Evolutionary conservation across 2,797 vertebrate species (phyloP).

Genomic region (Petrocephalus schoutedeni): DNA sequence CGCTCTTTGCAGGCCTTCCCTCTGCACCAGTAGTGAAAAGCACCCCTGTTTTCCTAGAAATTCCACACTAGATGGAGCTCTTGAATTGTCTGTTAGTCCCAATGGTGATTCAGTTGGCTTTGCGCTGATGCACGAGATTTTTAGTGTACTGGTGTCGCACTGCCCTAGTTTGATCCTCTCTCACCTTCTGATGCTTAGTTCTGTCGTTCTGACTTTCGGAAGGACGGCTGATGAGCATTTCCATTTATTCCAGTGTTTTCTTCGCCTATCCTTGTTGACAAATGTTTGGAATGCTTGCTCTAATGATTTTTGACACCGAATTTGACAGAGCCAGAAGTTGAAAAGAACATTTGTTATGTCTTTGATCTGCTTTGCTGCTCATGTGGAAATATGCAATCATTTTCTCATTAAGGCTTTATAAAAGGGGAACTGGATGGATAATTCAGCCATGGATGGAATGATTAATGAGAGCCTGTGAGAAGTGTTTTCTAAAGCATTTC

Average conservation of each 20-base stretch:
- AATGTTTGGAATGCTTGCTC: not conserved
- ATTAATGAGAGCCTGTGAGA: constrained; percentile 22
- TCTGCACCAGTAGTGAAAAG: not conserved
- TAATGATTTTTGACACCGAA: constrained; percentile 9
- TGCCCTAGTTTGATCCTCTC: not conserved
- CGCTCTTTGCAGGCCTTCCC: not conserved
- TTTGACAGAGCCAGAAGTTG: constrained; percentile 22
- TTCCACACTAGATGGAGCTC: constrained; percentile 23
- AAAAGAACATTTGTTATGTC: constrained; percentile 28
- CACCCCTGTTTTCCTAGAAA: not conserved
- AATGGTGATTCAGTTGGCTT: not conserved
- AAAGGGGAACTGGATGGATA: constrained; percentile 27
- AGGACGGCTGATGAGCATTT: not conserved
- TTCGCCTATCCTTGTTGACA: constrained; percentile 1
- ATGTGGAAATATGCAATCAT: constrained; percentile 40
- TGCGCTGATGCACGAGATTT: not conserved
- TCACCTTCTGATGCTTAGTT: not conserved
- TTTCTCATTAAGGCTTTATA: constrained; percentile 34
- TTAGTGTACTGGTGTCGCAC: not conserved
- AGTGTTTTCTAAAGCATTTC: constrained; percentile 20
- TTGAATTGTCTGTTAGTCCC: constrained; percentile 16
- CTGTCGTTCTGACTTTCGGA: not conserved
- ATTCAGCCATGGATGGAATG: constrained; percentile 27
- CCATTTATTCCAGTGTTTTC: not conserved
- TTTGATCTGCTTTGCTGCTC: constrained; percentile 34